Base-by-base conservation (phyloP, 2,113 vertebrate species). In the Platycercus adscitus region DNA sequence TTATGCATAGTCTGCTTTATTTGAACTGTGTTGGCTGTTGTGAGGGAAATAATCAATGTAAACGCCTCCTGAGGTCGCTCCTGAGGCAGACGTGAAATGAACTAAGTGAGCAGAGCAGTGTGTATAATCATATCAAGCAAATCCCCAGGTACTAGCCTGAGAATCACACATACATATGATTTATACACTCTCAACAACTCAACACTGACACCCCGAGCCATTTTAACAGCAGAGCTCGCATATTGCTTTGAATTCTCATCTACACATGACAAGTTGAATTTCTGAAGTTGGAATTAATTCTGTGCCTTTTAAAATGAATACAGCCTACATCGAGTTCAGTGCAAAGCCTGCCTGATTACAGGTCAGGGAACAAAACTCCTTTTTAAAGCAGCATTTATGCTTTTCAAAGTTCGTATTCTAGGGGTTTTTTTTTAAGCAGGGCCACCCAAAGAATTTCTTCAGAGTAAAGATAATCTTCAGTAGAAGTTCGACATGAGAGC, bases 1-100 rank as follows among this genome's bases (percentile, higher is more conserved):
- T 97, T 97, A 97, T 97, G 97, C 95, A 97, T 95, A 93, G 93
- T 89, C 92, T 97, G 96, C 95, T 96, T 97, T 96, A 97, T 97
- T 97, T 97, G 96, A 97, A 95, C 86, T 90, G 96, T 90, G 93
- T 73, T 97, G 95, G 90, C 96, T 92, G 93, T 88, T 92, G 93
- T 86, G 92, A 97, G 87, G 81, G 63, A 95, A 96, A 97, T 96
- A 96, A 97, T 97, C 95, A 95, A 95, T 95, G 96, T 81, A 78
- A 93, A 92, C 92, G 55, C 89, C 94, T 96, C 96, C 95, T 26
- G 95, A 96, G 95, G 93, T 95, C 66, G 91, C 95, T 97, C 96
- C 93, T 80, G 91, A 96, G 97, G 96, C 93, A 81, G 96, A 76
- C 64, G 23, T 69, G 91, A 96, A 97, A 97, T 97, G 93, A 97